Base-by-base conservation (phyloP, 2,888 invertebrate species). In the Drosophila meridiana region DNA sequence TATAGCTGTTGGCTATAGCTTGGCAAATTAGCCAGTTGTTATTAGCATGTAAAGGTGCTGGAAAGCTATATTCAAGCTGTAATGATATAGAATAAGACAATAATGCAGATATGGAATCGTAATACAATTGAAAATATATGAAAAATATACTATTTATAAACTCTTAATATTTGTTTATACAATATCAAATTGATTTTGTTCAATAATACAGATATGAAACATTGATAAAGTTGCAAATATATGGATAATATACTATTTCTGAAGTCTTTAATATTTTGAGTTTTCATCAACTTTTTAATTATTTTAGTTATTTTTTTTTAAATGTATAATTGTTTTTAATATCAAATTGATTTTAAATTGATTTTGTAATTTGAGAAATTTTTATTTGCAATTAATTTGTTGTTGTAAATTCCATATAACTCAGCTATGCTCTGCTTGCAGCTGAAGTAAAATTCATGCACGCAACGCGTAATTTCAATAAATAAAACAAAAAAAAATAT, bases 391-490 rank as follows among this genome's bases (percentile, higher is more conserved):
- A 34, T 6, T 50, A 40, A 55, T 26, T 20, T 1, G 5, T n/a
- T 30, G 14, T 8, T 5, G 14, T 30, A 20, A 42, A 40, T 60
- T 40, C 30, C 20, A 40, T 8, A 40, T 14, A 30, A 20, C n/a
- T 14, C 28, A 34, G 20, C 26, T 5, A 13, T 11, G 6, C 36
- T 32, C 3, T 13, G 40, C 30, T 60, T 48, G 20, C 3, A 47
- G 38, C 4, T 30, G 14, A 6, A 5, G 1, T 40, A 9, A 34
- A 58, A 40, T 69, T 76, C 32, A 42, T 52, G 64, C 75, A 59
- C 50, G 55, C 65, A 74, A 65, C 43, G 61, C 48, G 62, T 74
- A 76, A 78, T 87, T 85, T 89, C 79, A 76, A 89, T 87, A 86
- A 83, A 72, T 70, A 75, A 77, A 36, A 20, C 20, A 20, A 20